Evolutionary conservation across 2,888 invertebrate species (phyloP).

Genomic region (Apantesis nais): DNA sequence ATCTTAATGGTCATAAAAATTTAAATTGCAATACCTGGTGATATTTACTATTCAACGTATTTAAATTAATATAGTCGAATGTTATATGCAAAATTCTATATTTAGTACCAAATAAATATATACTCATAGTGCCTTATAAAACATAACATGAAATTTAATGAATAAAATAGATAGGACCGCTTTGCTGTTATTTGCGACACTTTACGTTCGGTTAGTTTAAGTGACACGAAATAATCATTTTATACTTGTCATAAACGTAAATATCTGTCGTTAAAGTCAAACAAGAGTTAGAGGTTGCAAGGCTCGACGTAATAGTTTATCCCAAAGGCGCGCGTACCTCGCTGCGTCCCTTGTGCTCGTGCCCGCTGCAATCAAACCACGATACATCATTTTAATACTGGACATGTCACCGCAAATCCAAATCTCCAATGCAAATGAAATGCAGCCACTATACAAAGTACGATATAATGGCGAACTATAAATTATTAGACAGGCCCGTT

Average conservation of each 20-base stretch:
- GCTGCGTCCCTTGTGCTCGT: constrained; percentile 25
- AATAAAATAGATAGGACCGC: constrained; percentile 11
- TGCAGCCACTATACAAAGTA: constrained; percentile 69
- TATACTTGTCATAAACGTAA: constrained; percentile 53
- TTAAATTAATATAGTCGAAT: constrained; percentile 24
- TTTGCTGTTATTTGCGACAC: constrained; percentile 22
- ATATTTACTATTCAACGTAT: constrained; percentile 31
- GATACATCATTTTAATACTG: constrained; percentile 84
- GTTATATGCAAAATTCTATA: constrained; percentile 17
- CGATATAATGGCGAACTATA: constrained; percentile 77
- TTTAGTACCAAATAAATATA: constrained; percentile 23
- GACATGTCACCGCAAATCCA: constrained; percentile 80
- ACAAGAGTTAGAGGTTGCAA: constrained; percentile 41
- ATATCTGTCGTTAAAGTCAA: constrained; percentile 52
- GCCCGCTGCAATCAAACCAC: constrained; percentile 71
- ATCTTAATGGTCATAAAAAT: constrained; percentile 31
- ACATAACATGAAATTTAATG: constrained; percentile 17
- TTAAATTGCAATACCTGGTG: constrained; percentile 28
- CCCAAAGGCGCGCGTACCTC: constrained; percentile 34
- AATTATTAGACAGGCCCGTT: constrained; percentile 76
- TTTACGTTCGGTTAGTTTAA: constrained; percentile 24
- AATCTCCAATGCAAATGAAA: constrained; percentile 83
- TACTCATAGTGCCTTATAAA: constrained; percentile 15
- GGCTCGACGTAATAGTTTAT: constrained; percentile 40
- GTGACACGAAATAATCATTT: constrained; percentile 42